phyloP scores from a whole-genome alignment of 2,888 invertebrate genomes.

The Conops quadrifasciatus region DNA sequence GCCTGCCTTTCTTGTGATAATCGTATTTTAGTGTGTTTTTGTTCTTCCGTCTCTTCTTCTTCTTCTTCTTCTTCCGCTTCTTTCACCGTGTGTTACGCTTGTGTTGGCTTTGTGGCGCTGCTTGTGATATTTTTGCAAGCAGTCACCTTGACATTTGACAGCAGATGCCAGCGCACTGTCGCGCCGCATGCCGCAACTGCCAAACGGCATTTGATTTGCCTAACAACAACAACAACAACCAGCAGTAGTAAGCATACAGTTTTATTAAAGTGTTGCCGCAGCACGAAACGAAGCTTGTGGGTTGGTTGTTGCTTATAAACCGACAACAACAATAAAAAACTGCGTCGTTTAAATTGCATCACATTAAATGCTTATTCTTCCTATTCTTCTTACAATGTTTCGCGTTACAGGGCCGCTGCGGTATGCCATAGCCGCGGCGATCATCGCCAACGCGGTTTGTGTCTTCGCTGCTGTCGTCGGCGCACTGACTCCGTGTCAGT shows the following conservation, averaged over 20 bases:
- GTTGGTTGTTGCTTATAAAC: neutral
- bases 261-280: neutral
- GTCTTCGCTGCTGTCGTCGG: slow-evolving; percentile 2
- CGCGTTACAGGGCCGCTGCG: neutral
- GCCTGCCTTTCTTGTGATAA: too few relatives aligned
- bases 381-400: too few relatives aligned
- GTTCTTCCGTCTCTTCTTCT: neutral
- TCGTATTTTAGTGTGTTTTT: slow-evolving; percentile 19
- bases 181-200: slow-evolving; percentile 44
- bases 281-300: neutral
- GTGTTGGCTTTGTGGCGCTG: slow-evolving; percentile 22
- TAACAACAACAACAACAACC: slow-evolving; percentile 4
- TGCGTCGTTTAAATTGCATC: slow-evolving; percentile 7
- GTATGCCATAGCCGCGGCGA: neutral
- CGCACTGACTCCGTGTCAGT: too few relatives aligned
- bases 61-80: slow-evolving; percentile 1
- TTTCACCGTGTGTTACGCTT: slow-evolving; percentile 25
- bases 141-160: slow-evolving; percentile 42
- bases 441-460: slow-evolving; percentile 17
- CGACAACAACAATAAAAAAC: neutral
- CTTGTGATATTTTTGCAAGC: slow-evolving; percentile 8
- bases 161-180: slow-evolving; percentile 41
- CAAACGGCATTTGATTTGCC: slow-evolving; percentile 13
- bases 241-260: neutral
- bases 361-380: neutral